Base-by-base conservation (phyloP, 2,797 vertebrate genomes). In the Rhincodon typus region DNA sequence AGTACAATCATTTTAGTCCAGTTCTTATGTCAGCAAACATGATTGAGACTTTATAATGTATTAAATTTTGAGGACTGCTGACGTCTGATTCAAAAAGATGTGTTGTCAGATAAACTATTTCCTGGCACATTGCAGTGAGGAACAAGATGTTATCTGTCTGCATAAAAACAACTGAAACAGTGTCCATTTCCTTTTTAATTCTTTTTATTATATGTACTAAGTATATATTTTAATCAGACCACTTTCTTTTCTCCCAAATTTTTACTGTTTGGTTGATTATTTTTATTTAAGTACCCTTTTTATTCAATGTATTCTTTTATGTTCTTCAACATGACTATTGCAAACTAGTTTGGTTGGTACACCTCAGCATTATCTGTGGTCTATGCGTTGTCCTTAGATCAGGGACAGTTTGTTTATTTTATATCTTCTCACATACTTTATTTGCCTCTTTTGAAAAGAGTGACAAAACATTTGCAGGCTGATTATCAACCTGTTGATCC, bases 51-150 rank as follows among this genome's bases (percentile, higher is more conserved):
- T 53, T 90, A 90, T 62, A 90, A 84, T 25, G 82, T 46, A 46
- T 90, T 90, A 90, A 30, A 90, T 57, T 57, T 90, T 19, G 87
- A 57, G 5, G 53, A 90, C 53, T 34, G 87, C 30, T 57, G 86
- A 57, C 86, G 27, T 57, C 53, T 90, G 87, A 62, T 30, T 57
- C 87, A 90, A 27, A 90, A 90, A 62, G 87, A 90, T 90, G 87
- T 57, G 50, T 4, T 90, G 30, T 57, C 27, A 90, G 87, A 90
- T 90, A 57, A 57, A 90, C 30, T 90, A 30, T 62, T 90, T 90
- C 53, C 87, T 57, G 87, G 53, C 53, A 88, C 50, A 57, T 88
- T 88, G 86, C 50, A 88, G 50, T 57, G 86, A 57, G 27, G 50
- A 57, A 90, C 87, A 90, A 30, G 87, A 90, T 90, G 87, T 34